Percentiles rank a stretch among this genome's conserved stretches.
These are phyloP conservation scores for Xiphorhynchus erythropygius DNA, from an alignment of 2,797 vertebrate species.

Conservation along the genomic window DNA sequence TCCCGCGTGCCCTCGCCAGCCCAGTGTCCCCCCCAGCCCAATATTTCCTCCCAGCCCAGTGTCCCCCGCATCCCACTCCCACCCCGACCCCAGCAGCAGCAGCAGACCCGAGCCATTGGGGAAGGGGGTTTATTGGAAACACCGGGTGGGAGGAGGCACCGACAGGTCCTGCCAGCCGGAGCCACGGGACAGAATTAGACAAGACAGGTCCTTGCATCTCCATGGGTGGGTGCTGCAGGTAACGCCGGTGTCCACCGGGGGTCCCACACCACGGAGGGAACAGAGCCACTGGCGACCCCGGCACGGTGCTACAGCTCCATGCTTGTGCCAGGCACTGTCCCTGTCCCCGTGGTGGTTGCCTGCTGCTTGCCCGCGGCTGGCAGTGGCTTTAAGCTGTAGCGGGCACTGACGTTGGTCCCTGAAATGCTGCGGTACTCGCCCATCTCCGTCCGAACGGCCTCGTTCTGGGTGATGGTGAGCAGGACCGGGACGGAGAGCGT, in stretches of 20 bases:
- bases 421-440: constrained; percentile 64
- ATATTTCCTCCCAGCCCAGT: not conserved
- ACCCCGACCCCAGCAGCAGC: not conserved
- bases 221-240: not conserved
- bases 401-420: constrained; percentile 52
- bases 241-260: rapidly evolving
- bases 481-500: constrained; percentile 29
- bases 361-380: not conserved
- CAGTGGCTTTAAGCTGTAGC: constrained; percentile 56
- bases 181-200: not conserved
- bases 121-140: constrained; percentile 10
- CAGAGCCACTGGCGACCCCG: rapidly evolving
- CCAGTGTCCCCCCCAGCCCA: not conserved
- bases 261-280: not conserved
- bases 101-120: not conserved
- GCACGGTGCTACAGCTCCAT: not conserved
- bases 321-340: rapidly evolving
- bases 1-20: not conserved
- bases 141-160: not conserved
- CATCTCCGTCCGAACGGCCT: constrained; percentile 9
- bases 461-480: constrained; percentile 65
- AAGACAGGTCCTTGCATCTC: not conserved
- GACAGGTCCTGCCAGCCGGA: not conserved
- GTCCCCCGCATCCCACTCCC: not conserved
- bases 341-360: not conserved